Percentiles rank a stretch among this genome's conserved stretches.
Conservation (phyloP, 2,888 invertebrate genomes). For the Ornithoptera priamus region DNA sequence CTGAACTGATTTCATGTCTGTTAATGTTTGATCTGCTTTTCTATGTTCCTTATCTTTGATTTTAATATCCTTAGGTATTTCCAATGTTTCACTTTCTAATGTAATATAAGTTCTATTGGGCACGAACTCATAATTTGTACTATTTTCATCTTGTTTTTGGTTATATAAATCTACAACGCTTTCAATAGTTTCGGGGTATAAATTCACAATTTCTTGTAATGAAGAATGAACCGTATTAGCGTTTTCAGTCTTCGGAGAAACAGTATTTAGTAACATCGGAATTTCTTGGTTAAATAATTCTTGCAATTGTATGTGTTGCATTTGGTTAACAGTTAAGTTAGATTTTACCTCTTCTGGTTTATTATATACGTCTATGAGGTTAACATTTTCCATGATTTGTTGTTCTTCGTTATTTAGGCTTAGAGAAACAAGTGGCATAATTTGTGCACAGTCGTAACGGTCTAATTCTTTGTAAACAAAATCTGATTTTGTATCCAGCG, state of each 20-base stretch:
- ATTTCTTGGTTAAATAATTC: slow-evolving; percentile 20
- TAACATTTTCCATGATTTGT: slow-evolving; percentile 42
- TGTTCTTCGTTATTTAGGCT: slow-evolving; percentile 43
- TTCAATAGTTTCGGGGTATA: slow-evolving; percentile 30
- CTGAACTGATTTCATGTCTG: slow-evolving; percentile 52
- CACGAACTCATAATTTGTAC: slow-evolving; percentile 46
- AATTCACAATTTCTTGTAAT: slow-evolving; percentile 19
- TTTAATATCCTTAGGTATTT: slow-evolving; percentile 42
- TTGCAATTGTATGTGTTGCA: slow-evolving; percentile 15
- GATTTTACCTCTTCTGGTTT: slow-evolving; percentile 14
- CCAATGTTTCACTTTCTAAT: slow-evolving; percentile 49
- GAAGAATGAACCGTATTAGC: slow-evolving; percentile 8
- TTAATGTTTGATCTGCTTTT: slow-evolving; percentile 45
- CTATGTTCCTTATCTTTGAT: slow-evolving; percentile 36
- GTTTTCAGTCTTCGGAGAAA: background rate
- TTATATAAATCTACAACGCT: slow-evolving; percentile 27
- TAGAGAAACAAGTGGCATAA: slow-evolving; percentile 40
- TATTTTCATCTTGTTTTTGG: slow-evolving; percentile 38
- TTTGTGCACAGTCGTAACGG: slow-evolving; percentile 44
- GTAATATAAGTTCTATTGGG: slow-evolving; percentile 54
- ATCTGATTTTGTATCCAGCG: slow-evolving; percentile 49
- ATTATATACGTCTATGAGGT: slow-evolving; percentile 19
- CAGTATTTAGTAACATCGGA: slow-evolving; percentile 1
- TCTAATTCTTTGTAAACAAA: slow-evolving; percentile 38
- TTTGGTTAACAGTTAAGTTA: slow-evolving; percentile 11